Evolutionary conservation across 2,113 vertebrate species (phyloP), one percentile per base, ranked within the genome.

Genomic region (Tylochromis polylepis): DNA sequence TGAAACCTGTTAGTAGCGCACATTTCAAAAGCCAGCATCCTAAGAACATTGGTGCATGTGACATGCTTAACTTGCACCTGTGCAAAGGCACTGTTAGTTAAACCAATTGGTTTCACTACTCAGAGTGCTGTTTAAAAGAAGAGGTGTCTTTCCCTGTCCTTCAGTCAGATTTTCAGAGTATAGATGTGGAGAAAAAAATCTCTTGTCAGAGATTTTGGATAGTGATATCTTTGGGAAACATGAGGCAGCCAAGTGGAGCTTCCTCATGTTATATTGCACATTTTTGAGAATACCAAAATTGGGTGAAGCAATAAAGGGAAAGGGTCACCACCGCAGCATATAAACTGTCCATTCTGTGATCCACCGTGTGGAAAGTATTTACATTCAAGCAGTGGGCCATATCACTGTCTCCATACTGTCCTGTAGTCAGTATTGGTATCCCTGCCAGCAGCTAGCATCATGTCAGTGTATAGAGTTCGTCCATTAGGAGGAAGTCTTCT

Each of bases 401-500:
- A 31, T 58, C 43, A 36, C 43, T 38, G 57, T 62, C 87, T 75
- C 20, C 58, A 49, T 38, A 72, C 20, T 80, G 11, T 87, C 36
- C 29, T 58, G 80, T 89, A 60, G 70, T 89, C 85, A 87, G 82
- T 36, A 18, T 27, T 53, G 43, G 57, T 84, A 14, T 56, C 72
- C 81, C 60, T 83, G 84, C 67, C 49, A 49, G 70, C 75, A 78
- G 83, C 82, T 86, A 53, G 84, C 90, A 53, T 85, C 81, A 82
- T 88, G 59, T 86, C 77, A 86, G 70, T 49, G 85, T 38, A 51
- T 82, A 38, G 79, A 80, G 57, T 3, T 65, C 3, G 41, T 90
- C 88, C 87, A 85, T 90, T 90, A 91, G 84, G 41, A 88, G 41
- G 82, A 91, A 83, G 87, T 90, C 81, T 78, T 86, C 84, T 83